A percentile compares a stretch with the other conserved stretches of the same genome.
Evolutionary conservation across 2,888 invertebrate genomes (phyloP).

Genomic region (Cantharis flavilabris): DNA sequence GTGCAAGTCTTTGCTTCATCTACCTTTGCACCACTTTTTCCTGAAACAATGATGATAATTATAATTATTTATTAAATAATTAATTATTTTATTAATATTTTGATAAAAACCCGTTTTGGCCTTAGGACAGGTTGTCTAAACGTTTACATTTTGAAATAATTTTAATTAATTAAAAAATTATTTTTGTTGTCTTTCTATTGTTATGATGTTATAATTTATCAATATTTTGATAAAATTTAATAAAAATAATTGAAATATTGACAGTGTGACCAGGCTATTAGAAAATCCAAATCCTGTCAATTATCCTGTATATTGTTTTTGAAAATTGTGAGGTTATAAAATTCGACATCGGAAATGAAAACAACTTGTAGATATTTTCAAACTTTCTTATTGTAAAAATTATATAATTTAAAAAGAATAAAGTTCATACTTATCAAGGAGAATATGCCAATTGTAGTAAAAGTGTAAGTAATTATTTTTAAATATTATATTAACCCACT

Average conservation of each 20-base stretch:
- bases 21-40: not conserved
- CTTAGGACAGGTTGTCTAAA: too few species aligned
- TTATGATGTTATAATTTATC: too few species aligned
- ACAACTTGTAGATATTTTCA: not conserved
- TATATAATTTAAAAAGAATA: not conserved
- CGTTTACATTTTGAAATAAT: too few species aligned
- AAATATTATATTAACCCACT: not conserved
- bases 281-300: not conserved
- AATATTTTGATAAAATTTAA: too few species aligned
- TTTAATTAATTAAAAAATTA: too few species aligned
- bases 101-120: too few species aligned
- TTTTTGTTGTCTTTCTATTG: too few species aligned
- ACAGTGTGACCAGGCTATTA: too few species aligned
- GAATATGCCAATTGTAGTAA: not conserved
- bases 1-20: slow-evolving; percentile 12
- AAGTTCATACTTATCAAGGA: not conserved
- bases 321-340: too few species aligned
- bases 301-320: not conserved
- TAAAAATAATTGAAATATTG: too few species aligned
- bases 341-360: not conserved
- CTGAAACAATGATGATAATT: not conserved
- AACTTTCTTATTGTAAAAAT: not conserved
- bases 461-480: not conserved
- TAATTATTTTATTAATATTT: too few species aligned
- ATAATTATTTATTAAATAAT: too few species aligned